These are phyloP conservation scores for Chalcis sispes DNA, from an alignment of 2,888 invertebrate species.

Conservation along the genomic window DNA sequence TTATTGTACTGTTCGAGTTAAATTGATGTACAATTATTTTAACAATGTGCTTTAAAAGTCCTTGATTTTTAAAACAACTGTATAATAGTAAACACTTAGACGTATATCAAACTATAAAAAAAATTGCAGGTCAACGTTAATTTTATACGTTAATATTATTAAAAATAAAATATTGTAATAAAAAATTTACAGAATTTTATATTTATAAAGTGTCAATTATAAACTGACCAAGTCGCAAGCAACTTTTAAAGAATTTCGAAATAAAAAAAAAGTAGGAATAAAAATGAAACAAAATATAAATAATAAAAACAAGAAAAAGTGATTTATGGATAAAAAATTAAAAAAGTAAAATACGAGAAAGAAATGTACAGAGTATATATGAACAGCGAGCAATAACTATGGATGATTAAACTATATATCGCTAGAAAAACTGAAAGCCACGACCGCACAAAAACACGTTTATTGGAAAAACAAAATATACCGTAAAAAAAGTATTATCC, in stretches of 20 bases:
- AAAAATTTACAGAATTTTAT: background rate
- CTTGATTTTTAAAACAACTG: background rate
- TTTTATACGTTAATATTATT: background rate
- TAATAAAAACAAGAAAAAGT: no score
- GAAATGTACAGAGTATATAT: background rate
- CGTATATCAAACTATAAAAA: background rate
- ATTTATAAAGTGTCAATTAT: background rate
- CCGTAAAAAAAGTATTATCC: no score
- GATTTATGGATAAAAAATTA: no score
- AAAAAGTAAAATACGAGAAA: no score
- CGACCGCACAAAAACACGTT: no score
- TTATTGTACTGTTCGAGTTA: slow-evolving; percentile 18
- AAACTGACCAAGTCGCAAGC: background rate
- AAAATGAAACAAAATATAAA: background rate
- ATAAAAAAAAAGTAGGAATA: background rate
- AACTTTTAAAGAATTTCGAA: no score
- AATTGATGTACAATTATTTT: slow-evolving; percentile 6
- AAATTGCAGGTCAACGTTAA: background rate
- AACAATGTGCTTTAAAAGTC: background rate
- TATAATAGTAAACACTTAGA: background rate
- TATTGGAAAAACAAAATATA: no score
- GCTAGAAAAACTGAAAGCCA: background rate
- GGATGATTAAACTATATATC: background rate
- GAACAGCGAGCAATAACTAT: background rate
- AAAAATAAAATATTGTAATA: background rate